These are phyloP conservation scores for Chloropsis cyanopogon DNA, from an alignment of 2,113 vertebrate genomes.

Conservation along the genomic window DNA sequence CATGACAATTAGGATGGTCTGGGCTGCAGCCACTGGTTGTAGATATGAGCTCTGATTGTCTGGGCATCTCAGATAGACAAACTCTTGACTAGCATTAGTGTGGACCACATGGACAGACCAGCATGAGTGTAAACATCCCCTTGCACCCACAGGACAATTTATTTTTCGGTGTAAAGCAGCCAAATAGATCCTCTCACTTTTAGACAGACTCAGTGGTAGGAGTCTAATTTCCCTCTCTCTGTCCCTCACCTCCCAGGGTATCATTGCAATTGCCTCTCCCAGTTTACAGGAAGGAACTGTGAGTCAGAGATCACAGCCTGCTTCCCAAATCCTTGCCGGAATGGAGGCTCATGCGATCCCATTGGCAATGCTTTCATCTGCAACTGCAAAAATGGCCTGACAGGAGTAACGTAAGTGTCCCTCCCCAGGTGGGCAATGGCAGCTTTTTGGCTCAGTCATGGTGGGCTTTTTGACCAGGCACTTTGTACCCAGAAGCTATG, in stretches of 20 bases:
- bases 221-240: slow-evolving; percentile 37
- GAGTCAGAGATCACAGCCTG: slow-evolving; percentile 93
- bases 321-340: slow-evolving; percentile 92
- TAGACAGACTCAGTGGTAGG: background rate
- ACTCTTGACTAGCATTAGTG: background rate
- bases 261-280: slow-evolving; percentile 87
- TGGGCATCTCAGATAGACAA: background rate
- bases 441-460: background rate
- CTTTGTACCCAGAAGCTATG: background rate
- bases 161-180: background rate
- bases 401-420: slow-evolving; percentile 87
- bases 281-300: slow-evolving; percentile 91
- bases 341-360: slow-evolving; percentile 86
- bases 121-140: background rate
- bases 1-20: background rate
- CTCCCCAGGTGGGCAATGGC: background rate
- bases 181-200: background rate
- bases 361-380: slow-evolving; percentile 92
- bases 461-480: background rate
- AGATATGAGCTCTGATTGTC: background rate
- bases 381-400: slow-evolving; percentile 89
- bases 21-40: background rate
- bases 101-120: background rate
- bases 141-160: background rate
- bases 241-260: slow-evolving; percentile 77